Evolutionary conservation across 2,888 invertebrate species (phyloP).

Genomic region (Hedya salicella): DNA sequence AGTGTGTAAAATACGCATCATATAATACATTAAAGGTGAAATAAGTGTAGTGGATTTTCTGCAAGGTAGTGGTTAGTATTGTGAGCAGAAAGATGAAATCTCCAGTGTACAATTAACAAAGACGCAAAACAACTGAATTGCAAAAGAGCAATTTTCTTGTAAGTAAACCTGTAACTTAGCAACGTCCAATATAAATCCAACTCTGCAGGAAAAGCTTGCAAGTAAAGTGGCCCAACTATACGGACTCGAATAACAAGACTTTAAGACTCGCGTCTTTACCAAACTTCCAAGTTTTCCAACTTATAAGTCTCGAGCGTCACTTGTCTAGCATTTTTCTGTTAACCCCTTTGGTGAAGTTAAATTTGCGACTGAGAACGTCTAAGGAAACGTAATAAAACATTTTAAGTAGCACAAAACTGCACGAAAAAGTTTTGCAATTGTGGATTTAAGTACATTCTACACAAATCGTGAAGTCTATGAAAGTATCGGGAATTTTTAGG

Average conservation of each 20-base stretch:
- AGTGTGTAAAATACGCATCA: no score
- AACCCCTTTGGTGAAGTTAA: slow-evolving; percentile 16
- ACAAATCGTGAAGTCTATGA: no score
- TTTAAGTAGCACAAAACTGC: background rate
- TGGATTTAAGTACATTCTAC: background rate
- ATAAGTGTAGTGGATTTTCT: no score
- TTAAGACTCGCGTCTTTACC: background rate
- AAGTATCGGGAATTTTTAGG: no score
- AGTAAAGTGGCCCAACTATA: slow-evolving; percentile 16
- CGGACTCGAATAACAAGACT: slow-evolving; percentile 24
- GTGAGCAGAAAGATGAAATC: no score
- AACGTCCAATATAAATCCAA: slow-evolving; percentile 10
- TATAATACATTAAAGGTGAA: no score
- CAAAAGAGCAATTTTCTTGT: background rate
- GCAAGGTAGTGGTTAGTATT: no score
- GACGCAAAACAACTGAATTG: background rate
- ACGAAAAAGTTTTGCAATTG: background rate
- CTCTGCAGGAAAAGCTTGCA: slow-evolving; percentile 5
- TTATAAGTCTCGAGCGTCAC: slow-evolving; percentile 14
- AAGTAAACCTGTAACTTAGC: slow-evolving; percentile 13
- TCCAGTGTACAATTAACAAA: background rate
- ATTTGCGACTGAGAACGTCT: background rate
- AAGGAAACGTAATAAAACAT: background rate
- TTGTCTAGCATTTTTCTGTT: slow-evolving; percentile 23
- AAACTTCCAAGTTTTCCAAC: slow-evolving; percentile 20